Base-by-base conservation (phyloP, 2,113 vertebrate species). In the Limnothrissa miodon region DNA sequence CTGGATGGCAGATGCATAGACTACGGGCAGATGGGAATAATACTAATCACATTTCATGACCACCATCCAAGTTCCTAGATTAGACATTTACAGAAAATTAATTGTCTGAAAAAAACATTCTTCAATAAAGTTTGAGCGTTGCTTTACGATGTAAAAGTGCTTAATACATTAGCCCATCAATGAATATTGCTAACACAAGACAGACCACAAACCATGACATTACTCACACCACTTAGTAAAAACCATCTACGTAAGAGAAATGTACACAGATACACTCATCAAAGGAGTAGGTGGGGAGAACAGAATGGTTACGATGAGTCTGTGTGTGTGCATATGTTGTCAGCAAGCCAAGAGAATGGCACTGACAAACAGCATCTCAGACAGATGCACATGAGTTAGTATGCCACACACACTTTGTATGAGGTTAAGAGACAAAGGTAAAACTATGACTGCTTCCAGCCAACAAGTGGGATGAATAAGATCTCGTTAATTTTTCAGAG, bases 401-500 rank as follows among this genome's bases (percentile, higher is more conserved):
- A 10, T 74, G 33, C 66, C 25, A 36, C 66, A 13, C 66, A 36
- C 66, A 36, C 29, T 74, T 29, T 36, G 59, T 25, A 9, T 62
- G 85, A 82, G 79, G 79, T 44, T 81, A 7, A 62, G 79, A 85
- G 83, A 66, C 81, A 80, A 89, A 84, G 86, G 88, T 79, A 33
- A 87, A 82, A 89, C n/a, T 56, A 84, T 39, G 59, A 62, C 86
- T 84, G 83, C 87, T 88, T 86, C 88, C 78, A 88, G 79, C 48
- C 21, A 82, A 80, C 85, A 87, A 87, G 84, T 84, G 86, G 85
- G 85, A 89, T 86, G 82, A 46, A 85, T 90, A 82, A 87, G 83
- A 84, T 78, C 86, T 92, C 89, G 92, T 94, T 92, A 90, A 93
- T 92, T 86, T 92, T 93, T 91, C 91, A 93, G 92, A 88, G 90